These are phyloP conservation scores for Ptychobarbus kaznakovi DNA, from an alignment of 2,797 vertebrate genomes.

Conservation along the genomic window DNA sequence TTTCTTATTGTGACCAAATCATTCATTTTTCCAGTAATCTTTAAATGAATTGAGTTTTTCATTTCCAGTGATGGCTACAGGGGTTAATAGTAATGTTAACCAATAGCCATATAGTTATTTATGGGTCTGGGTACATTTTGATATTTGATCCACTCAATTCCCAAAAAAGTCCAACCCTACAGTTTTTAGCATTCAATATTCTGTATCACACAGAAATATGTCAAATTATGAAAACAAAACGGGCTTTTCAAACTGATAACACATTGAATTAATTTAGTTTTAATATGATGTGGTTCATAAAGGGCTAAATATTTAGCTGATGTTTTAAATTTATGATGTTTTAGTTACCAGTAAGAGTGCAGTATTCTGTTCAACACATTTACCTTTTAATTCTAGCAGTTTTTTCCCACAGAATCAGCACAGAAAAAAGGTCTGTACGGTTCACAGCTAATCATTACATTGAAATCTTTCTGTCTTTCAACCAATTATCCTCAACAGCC, in stretches of 20 bases:
- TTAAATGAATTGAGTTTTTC: not conserved
- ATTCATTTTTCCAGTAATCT: not conserved
- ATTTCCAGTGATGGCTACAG: not conserved
- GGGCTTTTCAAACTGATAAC: not conserved
- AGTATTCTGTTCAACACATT: not conserved
- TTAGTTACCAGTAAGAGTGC: too few relatives aligned
- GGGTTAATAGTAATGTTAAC: not conserved
- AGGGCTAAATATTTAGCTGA: not conserved
- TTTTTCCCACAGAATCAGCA: not conserved
- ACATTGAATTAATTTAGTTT: not conserved
- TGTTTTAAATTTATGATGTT: not conserved
- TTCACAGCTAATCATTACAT: not conserved
- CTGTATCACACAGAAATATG: not conserved
- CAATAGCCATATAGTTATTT: not conserved
- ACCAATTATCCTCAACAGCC: conserved; percentile 5
- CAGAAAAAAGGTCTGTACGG: not conserved
- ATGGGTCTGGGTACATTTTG: not conserved
- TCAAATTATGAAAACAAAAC: not conserved
- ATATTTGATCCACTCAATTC: not conserved
- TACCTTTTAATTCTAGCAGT: not conserved
- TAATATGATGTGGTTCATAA: not conserved
- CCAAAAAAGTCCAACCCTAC: not conserved
- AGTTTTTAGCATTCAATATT: not conserved
- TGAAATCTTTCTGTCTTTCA: conserved; percentile 40
- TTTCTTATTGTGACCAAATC: not conserved